Percentiles rank a stretch among this genome's conserved stretches.
Conservation (phyloP, 1,140 invertebrate genomes). For the Philotrypesis tridentata region DNA sequence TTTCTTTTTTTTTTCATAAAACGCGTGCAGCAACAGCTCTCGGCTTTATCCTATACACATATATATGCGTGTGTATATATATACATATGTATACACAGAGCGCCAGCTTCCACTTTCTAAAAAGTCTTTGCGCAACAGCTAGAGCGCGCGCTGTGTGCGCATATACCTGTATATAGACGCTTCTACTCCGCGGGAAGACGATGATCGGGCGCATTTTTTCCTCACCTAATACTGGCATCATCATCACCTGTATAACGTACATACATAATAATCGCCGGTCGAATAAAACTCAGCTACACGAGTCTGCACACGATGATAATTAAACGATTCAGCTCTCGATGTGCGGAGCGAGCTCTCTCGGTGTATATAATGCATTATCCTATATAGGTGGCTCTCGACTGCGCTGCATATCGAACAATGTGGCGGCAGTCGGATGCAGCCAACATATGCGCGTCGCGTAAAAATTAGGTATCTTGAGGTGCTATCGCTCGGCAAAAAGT, state of each 20-base stretch:
- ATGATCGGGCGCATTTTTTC: conserved; percentile 6
- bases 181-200: neutral
- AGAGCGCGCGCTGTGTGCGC: too few relatives aligned
- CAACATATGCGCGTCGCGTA: neutral
- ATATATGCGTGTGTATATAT: too few relatives aligned
- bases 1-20: neutral
- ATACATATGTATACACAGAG: too few relatives aligned
- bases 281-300: neutral
- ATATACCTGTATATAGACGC: too few relatives aligned
- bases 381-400: too few relatives aligned
- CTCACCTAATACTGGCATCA: too few relatives aligned
- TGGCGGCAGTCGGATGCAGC: neutral
- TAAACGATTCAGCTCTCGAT: neutral
- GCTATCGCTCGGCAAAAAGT: conserved; percentile 15
- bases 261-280: neutral
- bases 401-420: neutral
- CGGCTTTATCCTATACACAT: too few relatives aligned
- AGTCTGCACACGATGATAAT: conserved; percentile 21
- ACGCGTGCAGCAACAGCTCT: neutral
- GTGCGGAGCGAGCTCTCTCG: too few relatives aligned
- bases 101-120: neutral
- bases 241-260: too few relatives aligned
- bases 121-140: conserved; percentile 6
- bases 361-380: conserved; percentile 1
- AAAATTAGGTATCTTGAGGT: conserved; percentile 6